Percentiles rank a stretch among this genome's conserved stretches.
Conservation (phyloP, 2,797 vertebrate species). For the Holocentrus rufus region DNA sequence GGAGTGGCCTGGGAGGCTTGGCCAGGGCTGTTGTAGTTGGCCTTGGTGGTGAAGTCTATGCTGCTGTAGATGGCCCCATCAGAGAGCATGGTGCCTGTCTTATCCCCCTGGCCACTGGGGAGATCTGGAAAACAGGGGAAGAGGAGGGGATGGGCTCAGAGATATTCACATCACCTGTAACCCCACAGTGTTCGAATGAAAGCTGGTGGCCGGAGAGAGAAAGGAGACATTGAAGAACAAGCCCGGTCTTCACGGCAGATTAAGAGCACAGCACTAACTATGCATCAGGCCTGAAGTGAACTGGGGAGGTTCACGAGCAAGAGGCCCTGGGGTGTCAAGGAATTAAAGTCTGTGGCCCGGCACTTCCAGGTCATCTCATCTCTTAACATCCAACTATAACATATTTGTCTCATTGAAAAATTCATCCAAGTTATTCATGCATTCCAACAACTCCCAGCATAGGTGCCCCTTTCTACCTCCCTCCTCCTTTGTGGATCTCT, state of each 20-base stretch:
- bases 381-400: conserved; percentile 27
- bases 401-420: conserved; percentile 26
- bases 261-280: background rate
- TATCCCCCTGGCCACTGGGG: conserved; percentile 91
- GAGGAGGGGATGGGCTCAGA: conserved; percentile 4
- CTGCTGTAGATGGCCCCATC: conserved; percentile 99
- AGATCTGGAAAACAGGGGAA: conserved; percentile 82
- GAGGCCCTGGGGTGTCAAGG: conserved; percentile 50
- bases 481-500: conserved; percentile 29
- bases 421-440: conserved; percentile 25
- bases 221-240: conserved; percentile 4
- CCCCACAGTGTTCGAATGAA: conserved; percentile 14
- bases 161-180: conserved; percentile 7
- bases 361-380: conserved; percentile 25
- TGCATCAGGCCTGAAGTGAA: conserved; percentile 10
- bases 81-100: conserved; percentile 95
- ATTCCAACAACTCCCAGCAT: conserved; percentile 18
- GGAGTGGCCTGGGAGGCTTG: conserved; percentile 95
- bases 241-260: conserved; percentile 7
- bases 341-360: conserved; percentile 14
- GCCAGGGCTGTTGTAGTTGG: conserved; percentile 93
- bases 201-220: background rate
- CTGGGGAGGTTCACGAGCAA: background rate
- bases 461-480: conserved; percentile 18
- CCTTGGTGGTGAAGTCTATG: conserved; percentile 98